phyloP scores from a whole-genome alignment of 2,113 vertebrate genomes.

The Meles meles region DNA sequence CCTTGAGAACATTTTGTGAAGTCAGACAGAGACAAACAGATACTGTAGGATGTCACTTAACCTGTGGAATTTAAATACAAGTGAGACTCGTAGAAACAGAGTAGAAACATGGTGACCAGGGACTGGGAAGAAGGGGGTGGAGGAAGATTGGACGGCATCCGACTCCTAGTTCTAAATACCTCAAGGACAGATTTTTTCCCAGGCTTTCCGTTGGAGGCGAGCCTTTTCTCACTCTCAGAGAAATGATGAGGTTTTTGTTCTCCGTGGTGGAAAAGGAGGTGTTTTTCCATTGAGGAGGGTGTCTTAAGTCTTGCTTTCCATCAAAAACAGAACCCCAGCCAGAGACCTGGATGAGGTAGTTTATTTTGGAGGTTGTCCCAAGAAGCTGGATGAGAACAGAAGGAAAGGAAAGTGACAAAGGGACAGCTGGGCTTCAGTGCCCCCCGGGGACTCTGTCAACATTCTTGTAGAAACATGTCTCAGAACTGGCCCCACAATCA shows the following conservation, averaged over 20 bases:
- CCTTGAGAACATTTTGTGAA: background rate
- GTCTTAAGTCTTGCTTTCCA: background rate
- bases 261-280: background rate
- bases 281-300: too few relatives aligned
- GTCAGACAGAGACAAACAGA: background rate
- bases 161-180: background rate
- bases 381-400: background rate
- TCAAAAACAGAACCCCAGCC: background rate
- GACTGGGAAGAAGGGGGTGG: accelerated
- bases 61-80: background rate
- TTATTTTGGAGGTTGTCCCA: background rate
- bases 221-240: too few relatives aligned
- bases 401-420: too few relatives aligned
- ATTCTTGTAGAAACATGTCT: accelerated
- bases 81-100: background rate
- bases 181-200: background rate
- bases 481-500: background rate
- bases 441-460: background rate
- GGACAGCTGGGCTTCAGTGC: background rate
- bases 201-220: background rate
- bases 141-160: too few relatives aligned
- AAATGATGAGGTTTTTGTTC: background rate
- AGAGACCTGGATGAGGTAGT: background rate
- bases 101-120: background rate
- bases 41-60: accelerated